phyloP scores from a whole-genome alignment of 2,113 vertebrate species.

The Lophura nycthemera region DNA sequence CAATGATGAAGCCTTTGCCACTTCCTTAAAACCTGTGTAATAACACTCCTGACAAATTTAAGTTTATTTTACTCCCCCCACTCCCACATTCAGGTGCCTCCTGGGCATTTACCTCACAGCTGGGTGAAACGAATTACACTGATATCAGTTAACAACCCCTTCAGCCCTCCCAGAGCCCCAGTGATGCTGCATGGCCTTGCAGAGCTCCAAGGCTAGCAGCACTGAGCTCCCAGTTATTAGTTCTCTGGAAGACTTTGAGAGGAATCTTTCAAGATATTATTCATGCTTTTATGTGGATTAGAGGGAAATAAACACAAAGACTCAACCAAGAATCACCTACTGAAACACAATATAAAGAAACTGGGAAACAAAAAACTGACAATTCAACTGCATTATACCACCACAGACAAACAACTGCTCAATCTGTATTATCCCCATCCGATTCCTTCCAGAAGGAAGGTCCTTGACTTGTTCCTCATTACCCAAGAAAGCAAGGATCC shows the following conservation, averaged over 20 bases:
- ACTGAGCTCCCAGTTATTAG: not conserved
- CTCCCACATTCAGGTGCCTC: not conserved
- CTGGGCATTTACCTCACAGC: not conserved
- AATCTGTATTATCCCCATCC: not conserved
- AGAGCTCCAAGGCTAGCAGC: not conserved
- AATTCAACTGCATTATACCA: not conserved
- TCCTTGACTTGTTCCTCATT: not conserved
- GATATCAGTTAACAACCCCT: not conserved
- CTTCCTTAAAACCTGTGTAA: not conserved
- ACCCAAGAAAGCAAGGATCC: not conserved
- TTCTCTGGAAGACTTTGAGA: not conserved
- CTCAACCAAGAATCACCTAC: not conserved
- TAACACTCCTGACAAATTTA: not conserved
- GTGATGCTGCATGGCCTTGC: not conserved
- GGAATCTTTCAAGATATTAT: not conserved
- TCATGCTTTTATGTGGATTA: accelerated
- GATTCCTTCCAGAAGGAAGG: not conserved
- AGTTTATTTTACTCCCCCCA: not conserved
- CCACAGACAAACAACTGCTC: not conserved
- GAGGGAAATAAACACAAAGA: not conserved
- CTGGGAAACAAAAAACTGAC: not conserved
- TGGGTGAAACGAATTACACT: not conserved
- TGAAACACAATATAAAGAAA: not conserved
- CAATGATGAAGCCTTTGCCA: accelerated
- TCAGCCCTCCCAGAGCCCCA: not conserved